A percentile compares a stretch with the other conserved stretches of the same genome.
These are phyloP conservation scores for Contarinia nasturtii DNA, from an alignment of 1,140 invertebrate species.

Conservation along the genomic window DNA sequence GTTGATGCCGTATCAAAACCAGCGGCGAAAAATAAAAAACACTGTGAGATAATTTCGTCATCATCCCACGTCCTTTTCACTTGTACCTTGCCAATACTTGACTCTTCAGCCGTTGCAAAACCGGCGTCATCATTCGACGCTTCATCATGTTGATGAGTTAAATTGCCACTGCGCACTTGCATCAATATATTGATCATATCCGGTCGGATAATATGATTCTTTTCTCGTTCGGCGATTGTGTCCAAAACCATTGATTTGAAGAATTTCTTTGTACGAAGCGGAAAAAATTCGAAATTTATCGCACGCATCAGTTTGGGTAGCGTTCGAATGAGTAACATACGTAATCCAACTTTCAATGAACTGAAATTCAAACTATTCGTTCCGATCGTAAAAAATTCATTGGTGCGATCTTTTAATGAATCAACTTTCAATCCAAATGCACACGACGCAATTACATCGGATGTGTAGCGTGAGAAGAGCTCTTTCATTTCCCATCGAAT, in stretches of 20 bases:
- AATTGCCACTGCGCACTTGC: conserved; percentile 17
- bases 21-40: conserved; percentile 37
- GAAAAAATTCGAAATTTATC: background rate
- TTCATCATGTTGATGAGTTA: conserved; percentile 12
- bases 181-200: conserved; percentile 34
- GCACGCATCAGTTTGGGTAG: background rate
- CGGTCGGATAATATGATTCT: conserved; percentile 25
- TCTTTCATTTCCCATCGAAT: conserved; percentile 16
- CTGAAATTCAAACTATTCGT: conserved; percentile 12
- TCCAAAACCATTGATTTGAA: conserved; percentile 22
- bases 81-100: conserved; percentile 14
- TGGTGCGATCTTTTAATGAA: conserved; percentile 22
- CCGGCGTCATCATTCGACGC: conserved; percentile 14
- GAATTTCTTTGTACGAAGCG: conserved; percentile 10
- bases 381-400: conserved; percentile 26
- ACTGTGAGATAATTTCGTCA: conserved; percentile 40
- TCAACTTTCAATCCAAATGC: conserved; percentile 26
- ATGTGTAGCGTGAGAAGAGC: conserved; percentile 22
- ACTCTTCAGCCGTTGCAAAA: conserved; percentile 26
- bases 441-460: conserved; percentile 25
- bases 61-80: conserved; percentile 27
- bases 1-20: conserved; percentile 43
- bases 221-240: conserved; percentile 27
- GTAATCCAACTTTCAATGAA: background rate
- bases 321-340: background rate